These are phyloP conservation scores for Diploptera punctata DNA, from an alignment of 2,888 invertebrate genomes.

Conservation along the genomic window DNA sequence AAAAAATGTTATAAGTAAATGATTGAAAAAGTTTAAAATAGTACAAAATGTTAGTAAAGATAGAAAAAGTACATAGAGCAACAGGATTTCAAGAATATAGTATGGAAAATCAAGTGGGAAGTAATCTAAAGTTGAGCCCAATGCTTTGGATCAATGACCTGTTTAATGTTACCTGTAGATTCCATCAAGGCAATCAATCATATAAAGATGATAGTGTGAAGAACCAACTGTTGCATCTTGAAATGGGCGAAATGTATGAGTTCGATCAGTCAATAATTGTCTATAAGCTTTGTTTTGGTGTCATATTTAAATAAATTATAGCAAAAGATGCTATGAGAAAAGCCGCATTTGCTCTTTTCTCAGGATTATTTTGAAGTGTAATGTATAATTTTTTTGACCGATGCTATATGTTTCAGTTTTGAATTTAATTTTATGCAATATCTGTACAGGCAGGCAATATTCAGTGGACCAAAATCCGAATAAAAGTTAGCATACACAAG, in stretches of 20 bases:
- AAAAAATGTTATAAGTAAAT: no score
- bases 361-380: slow-evolving; percentile 76
- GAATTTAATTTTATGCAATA: slow-evolving; percentile 81
- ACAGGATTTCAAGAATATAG: no score
- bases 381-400: slow-evolving; percentile 78
- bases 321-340: slow-evolving; percentile 85
- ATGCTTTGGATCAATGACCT: no score
- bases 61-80: no score
- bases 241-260: slow-evolving; percentile 59
- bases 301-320: slow-evolving; percentile 71
- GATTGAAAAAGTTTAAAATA: no score
- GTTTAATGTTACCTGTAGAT: slow-evolving; percentile 34
- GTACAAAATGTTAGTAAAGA: no score
- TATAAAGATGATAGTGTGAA: slow-evolving; percentile 72
- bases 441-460: slow-evolving; percentile 83
- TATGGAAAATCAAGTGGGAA: no score
- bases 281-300: slow-evolving; percentile 73
- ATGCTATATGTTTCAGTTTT: slow-evolving; percentile 69
- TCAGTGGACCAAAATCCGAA: slow-evolving; percentile 89
- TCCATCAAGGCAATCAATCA: slow-evolving; percentile 61
- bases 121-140: no score
- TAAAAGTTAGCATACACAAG: slow-evolving; percentile 84
- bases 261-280: slow-evolving; percentile 59
- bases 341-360: slow-evolving; percentile 85
- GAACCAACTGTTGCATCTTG: slow-evolving; percentile 85